Base-by-base conservation (phyloP, 2,113 vertebrate genomes). In the Solenodon paradoxus region DNA sequence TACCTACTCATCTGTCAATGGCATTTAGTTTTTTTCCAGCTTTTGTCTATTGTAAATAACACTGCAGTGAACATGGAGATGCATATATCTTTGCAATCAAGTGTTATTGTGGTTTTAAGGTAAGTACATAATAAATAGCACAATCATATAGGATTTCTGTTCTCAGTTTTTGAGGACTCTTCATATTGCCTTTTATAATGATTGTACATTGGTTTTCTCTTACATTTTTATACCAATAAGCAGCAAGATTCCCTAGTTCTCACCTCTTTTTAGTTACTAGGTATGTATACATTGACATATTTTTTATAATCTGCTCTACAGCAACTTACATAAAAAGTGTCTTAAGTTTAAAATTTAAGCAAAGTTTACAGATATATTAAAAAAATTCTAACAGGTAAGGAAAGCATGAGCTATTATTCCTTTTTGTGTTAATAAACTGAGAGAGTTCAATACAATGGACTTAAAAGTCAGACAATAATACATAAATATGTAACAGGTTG, bases 251-350 rank as follows among this genome's bases (percentile, higher is more conserved):
- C 20, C 13, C 47, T 85, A 75, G 11, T n/a, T 9, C 1, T 5
- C 28, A 86, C 1, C 7, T 59, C 42, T 79, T 79, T 93, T 79
- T 42, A 53, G 28, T 71, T 9, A 35, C 45, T 51, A 51, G 38
- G 91, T 96, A 86, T 78, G 15, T 7, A 24, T 90, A 84, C 9
- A 16, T 90, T 93, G 17, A 95, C 79, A 87, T 78, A 42, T 3
- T n/a, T n/a, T n/a, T n/a, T n/a, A 90, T 88, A 24, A 53, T 63
- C 2, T 71, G 1, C 7, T 35, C 4, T 90, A 45, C 40, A 88
- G 28, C 7, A 71, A 77, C 22, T 78, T 96, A 64, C 0, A 83
- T 64, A 75, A 83, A 90, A 75, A 8, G 19, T 9, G 6, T 22
- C 24, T 64, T 94, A 40, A 63, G 19, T 59, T 95, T 85, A 75